Conservation (phyloP, 2,113 vertebrate genomes). For the Lepus americanus region DNA sequence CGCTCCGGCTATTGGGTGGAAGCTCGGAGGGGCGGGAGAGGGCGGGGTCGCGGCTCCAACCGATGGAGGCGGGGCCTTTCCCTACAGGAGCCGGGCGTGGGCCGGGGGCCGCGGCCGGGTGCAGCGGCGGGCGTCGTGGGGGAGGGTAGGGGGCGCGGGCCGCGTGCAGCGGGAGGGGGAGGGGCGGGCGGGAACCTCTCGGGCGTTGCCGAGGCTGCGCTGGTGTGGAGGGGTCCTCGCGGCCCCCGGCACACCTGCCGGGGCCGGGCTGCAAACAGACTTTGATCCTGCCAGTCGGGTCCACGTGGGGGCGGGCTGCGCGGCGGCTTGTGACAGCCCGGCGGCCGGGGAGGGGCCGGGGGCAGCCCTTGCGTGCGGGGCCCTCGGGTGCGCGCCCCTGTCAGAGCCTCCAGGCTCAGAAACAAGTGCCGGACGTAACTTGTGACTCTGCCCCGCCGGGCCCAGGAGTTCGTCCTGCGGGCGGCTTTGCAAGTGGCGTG, state of each 20-base stretch:
- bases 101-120: conserved; percentile 77
- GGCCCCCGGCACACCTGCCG: not conserved
- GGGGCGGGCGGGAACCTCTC: not conserved
- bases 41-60: conserved; percentile 48
- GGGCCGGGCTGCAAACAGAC: conserved; percentile 40
- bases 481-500: not conserved
- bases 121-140: conserved; percentile 70
- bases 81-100: conserved; percentile 72
- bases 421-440: not conserved
- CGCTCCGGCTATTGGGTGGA: conserved; percentile 70
- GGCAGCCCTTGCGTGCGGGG: not conserved
- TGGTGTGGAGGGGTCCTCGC: not conserved
- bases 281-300: conserved; percentile 68
- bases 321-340: not conserved
- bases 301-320: conserved; percentile 73
- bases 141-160: conserved; percentile 76
- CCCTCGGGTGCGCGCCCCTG: not conserved
- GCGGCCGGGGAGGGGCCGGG: not conserved
- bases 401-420: not conserved
- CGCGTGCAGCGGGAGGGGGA: conserved; percentile 73
- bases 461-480: not conserved
- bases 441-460: not conserved
- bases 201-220: not conserved
- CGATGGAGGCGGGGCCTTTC: conserved; percentile 66
- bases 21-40: conserved; percentile 8